Evolutionary conservation across 2,888 invertebrate species (phyloP).

Genomic region (Oscheius onirici): DNA sequence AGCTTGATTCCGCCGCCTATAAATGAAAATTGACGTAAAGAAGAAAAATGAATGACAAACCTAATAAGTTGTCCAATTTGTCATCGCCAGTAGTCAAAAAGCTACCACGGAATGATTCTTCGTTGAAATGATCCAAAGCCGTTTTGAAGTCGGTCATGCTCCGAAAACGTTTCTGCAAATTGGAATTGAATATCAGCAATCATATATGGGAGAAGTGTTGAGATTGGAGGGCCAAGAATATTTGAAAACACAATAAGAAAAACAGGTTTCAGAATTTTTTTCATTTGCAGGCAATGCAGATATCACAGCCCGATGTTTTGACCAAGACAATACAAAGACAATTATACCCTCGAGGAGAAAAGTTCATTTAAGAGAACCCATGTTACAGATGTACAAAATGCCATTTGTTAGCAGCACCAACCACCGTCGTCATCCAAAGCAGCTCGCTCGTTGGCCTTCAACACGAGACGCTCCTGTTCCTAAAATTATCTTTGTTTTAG

Average conservation of each 20-base stretch:
- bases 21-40: neutral
- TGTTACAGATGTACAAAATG: no score
- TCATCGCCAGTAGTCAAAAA: neutral
- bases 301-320: no score
- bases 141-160: constrained; percentile 1
- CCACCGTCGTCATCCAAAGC: constrained; percentile 61
- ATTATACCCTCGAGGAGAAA: no score
- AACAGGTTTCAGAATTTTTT: neutral
- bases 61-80: neutral
- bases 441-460: constrained; percentile 64
- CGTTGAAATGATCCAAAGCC: neutral
- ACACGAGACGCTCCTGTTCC: constrained; percentile 61
- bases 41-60: neutral
- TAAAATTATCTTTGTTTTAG: constrained; percentile 15
- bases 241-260: neutral
- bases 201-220: neutral
- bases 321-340: no score
- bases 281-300: no score
- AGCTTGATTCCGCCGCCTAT: constrained; percentile 25
- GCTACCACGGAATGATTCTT: neutral
- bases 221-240: neutral
- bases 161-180: neutral
- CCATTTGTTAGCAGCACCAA: constrained; percentile 59
- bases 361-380: no score
- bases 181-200: neutral